Evolutionary conservation across 2,797 vertebrate species (phyloP), one percentile per base, ranked within the genome.

Genomic region (Centropyge bicolor): DNA sequence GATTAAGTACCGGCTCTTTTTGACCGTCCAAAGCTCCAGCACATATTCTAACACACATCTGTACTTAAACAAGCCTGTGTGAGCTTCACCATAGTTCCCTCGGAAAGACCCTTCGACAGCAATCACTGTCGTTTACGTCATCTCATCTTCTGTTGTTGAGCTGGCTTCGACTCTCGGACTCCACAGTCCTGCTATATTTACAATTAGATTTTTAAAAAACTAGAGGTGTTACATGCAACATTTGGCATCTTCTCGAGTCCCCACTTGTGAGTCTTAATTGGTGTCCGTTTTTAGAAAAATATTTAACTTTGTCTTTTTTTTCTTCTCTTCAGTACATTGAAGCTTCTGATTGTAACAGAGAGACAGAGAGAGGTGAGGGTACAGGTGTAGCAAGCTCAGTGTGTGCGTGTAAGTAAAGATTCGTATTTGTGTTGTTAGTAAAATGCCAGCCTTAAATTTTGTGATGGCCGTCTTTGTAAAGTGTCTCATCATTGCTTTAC

Each of bases 181-280:
- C 65, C 12, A 12, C 49, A 61, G 73, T 90, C 79, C 77, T 85
- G 51, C 5, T 20, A 20, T 92, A 91, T 93, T 81, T 91, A 92
- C 86, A 92, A 64, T 88, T 80, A 52, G 74, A 90, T 85, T 89
- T 89, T 90, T 87, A 84, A 90, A 95, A 94, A 94, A 94, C 92
- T 93, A 94, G 88, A 94, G 90, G 89, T 92, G 91, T 94, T 90
- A 91, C 95, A 94, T 95, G 94, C 95, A 94, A 92, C 92, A 93
- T 95, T 95, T 96, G 95, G 94, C 94, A 95, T 96, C 88, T 88
- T 93, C 82, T 91, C 65, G n/a, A 91, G 85, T 92, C 88, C 84
- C 88, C 74, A 70, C 73, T 73, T 86, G 71, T 70, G 84, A 90
- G 82, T 92, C 87, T 91, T 69, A 87, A 86, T 85, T 80, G 70